A percentile compares a stretch with the other conserved stretches of the same genome.
These are phyloP conservation scores for Zosterops pallidus DNA, from an alignment of 2,113 vertebrate genomes.

Conservation along the genomic window DNA sequence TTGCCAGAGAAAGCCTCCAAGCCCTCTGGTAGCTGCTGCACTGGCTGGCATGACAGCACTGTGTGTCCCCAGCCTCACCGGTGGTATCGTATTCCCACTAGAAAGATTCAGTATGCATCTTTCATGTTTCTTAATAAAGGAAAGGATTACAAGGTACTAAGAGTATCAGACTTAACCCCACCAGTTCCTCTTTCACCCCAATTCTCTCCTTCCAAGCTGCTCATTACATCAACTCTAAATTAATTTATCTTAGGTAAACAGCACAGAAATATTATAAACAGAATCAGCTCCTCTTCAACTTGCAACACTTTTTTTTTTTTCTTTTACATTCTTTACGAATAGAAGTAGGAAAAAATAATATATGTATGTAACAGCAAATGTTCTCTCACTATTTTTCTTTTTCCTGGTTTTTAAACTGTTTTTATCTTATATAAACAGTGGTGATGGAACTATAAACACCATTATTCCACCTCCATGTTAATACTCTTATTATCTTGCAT, in stretches of 20 bases:
- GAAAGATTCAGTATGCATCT: background rate
- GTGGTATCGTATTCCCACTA: background rate
- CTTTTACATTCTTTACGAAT: slow-evolving; percentile 41
- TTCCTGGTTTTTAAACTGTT: slow-evolving; percentile 55
- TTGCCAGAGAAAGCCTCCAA: background rate
- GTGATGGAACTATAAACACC: slow-evolving; percentile 74
- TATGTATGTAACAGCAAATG: slow-evolving; percentile 57
- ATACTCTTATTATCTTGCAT: slow-evolving; percentile 77
- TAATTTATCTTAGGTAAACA: slow-evolving; percentile 59
- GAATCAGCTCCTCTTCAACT: slow-evolving; percentile 50
- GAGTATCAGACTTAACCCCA: slow-evolving; percentile 18
- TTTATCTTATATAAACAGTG: slow-evolving; percentile 74
- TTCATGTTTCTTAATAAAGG: slow-evolving; percentile 47
- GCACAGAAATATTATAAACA: slow-evolving; percentile 34
- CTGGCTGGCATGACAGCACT: background rate
- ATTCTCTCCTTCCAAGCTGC: slow-evolving; percentile 29
- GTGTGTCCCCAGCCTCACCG: background rate
- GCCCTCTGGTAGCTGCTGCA: background rate
- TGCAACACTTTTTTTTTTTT: slow-evolving; percentile 31
- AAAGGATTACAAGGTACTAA: slow-evolving; percentile 59
- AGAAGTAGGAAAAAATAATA: slow-evolving; percentile 57
- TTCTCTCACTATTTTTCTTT: slow-evolving; percentile 53
- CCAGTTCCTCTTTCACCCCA: slow-evolving; percentile 37
- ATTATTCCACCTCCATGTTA: slow-evolving; percentile 77
- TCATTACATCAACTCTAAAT: slow-evolving; percentile 46